Evolutionary conservation across 1,140 invertebrate species (phyloP).

Genomic region (Frieseomelitta varia): DNA sequence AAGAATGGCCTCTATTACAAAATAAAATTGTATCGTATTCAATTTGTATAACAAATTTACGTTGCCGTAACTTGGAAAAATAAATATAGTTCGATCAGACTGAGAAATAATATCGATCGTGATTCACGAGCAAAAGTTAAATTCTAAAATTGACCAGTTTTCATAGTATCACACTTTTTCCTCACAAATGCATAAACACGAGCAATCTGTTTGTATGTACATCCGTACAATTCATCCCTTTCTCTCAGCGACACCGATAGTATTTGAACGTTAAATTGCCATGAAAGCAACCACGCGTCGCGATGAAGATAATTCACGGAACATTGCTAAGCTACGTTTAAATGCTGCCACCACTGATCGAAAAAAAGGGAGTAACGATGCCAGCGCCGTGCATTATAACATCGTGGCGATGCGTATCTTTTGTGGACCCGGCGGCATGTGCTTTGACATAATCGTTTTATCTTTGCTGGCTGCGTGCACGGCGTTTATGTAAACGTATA

Average conservation of each 20-base stretch:
- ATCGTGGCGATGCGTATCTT: constrained; percentile 7
- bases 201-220: not conserved
- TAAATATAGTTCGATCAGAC: too few species aligned
- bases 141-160: not conserved
- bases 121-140: not conserved
- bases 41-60: too few species aligned
- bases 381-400: not conserved
- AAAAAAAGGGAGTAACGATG: not conserved
- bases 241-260: not conserved
- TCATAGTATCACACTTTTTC: not conserved
- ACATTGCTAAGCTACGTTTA: not conserved
- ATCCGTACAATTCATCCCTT: too few species aligned
- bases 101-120: not conserved
- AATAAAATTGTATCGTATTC: too few species aligned
- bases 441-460: constrained; percentile 41
- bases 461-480: constrained; percentile 13
- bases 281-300: not conserved
- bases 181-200: not conserved
- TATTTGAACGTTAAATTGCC: constrained; percentile 3
- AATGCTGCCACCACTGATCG: not conserved
- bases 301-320: not conserved
- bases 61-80: too few species aligned
- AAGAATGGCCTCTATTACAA: too few species aligned
- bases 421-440: not conserved
- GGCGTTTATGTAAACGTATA: constrained; percentile 3